Base-by-base conservation (phyloP, 2,797 vertebrate genomes). In the Emys orbicularis region DNA sequence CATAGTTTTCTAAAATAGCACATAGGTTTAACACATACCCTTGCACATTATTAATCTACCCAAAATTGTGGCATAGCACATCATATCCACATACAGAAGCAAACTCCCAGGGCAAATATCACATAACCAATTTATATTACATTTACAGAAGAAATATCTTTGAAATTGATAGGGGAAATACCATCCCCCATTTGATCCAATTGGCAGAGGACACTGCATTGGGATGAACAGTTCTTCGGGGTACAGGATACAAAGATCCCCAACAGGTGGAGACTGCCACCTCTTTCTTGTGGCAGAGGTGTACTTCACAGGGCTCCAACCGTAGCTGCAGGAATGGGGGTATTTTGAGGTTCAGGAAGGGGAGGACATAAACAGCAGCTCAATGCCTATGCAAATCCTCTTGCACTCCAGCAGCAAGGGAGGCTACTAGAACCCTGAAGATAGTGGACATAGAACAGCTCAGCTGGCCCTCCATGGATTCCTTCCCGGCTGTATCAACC, bases 211-310 rank as follows among this genome's bases (percentile, higher is more conserved):
- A 56, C 3, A 44, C 47, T 19, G 25, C 47, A 50, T 61, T 25
- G 8, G 5, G 15, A 7, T 18, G 23, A 88, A 37, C 18, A 41
- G 10, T 41, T 72, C 79, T 86, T 52, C 52, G 53, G 23, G 57
- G 12, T 81, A 74, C 31, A 47, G 19, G 27, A 34, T 81, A 41
- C 37, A 81, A 12, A 81, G 19, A 90, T 18, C 41, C 77, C 79
- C 49, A 37, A 65, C 21, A 29, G 1, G 4, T 81, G 16, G 29
- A 61, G 34, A 53, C 6, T 0, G 0, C 8, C 3, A 2, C 1
- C 19, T 13, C 8, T 50, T 65, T 25, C 29, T 74, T 37, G 29
- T 52, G 74, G 25, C 12, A n/a, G 23, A 41, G 34, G 47, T 88
- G 59, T 83, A 72, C 79, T 57, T 76, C 83, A 41, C 6, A 44